phyloP scores from a whole-genome alignment of 2,113 vertebrate species.

The Tachysurus fulvidraco region DNA sequence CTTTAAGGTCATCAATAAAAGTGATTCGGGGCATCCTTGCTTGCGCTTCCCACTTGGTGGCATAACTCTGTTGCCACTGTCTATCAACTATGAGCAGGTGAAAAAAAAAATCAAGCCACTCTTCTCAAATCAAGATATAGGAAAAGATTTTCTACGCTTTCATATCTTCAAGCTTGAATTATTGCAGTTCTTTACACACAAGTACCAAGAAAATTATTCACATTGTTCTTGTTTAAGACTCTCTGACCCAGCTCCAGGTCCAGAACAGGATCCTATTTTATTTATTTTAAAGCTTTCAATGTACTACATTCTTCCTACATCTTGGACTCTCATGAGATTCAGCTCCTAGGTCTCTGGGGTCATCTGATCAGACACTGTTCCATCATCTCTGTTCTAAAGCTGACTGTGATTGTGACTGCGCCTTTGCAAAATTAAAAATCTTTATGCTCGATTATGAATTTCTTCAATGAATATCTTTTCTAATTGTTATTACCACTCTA shows the following conservation, averaged over 20 bases:
- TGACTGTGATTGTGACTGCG: background rate
- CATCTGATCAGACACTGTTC: background rate
- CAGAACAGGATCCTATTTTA: background rate
- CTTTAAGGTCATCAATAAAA: too few species aligned
- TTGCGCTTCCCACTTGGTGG: too few species aligned
- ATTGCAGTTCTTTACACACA: background rate
- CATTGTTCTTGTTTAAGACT: background rate
- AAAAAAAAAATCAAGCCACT: background rate
- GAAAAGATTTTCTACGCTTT: background rate
- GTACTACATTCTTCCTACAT: background rate
- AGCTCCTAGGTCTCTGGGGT: background rate
- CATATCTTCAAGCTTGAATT: background rate
- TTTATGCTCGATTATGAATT: background rate
- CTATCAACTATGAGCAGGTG: background rate
- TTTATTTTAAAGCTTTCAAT: background rate
- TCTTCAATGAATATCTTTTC: background rate
- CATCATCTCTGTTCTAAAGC: background rate
- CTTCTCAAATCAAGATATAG: background rate
- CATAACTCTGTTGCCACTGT: background rate
- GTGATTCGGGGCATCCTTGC: background rate
- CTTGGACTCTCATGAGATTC: background rate
- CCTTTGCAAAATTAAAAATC: background rate
- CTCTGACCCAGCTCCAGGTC: background rate
- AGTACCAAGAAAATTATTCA: background rate
- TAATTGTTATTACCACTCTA: background rate